These are phyloP conservation scores for Ia io DNA, from an alignment of 2,113 vertebrate species.

Conservation along the genomic window DNA sequence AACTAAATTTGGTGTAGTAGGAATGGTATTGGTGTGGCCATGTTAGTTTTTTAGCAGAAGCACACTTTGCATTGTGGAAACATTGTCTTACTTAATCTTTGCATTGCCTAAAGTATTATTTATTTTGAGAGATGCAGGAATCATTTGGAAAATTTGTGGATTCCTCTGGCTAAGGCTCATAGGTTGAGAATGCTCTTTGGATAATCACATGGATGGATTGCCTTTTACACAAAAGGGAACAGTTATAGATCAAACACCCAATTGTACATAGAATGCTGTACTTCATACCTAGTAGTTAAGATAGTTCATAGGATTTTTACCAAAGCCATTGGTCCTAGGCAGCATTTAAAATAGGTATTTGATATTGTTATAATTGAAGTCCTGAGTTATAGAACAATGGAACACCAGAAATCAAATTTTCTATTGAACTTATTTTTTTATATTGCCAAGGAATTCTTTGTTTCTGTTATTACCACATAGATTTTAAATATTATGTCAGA, in stretches of 20 bases:
- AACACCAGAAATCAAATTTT: neutral
- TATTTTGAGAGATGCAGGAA: neutral
- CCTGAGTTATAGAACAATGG: neutral
- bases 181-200: neutral
- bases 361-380: neutral
- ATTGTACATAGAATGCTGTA: neutral
- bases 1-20: neutral
- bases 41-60: neutral
- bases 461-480: conserved; percentile 26
- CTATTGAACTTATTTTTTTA: neutral
- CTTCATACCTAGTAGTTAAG: neutral
- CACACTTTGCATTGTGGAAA: neutral
- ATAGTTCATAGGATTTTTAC: conserved; percentile 14
- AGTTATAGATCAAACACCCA: neutral
- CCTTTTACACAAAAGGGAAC: neutral
- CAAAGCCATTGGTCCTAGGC: neutral
- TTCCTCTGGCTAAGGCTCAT: neutral
- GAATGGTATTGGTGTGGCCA: neutral
- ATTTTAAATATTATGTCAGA: conserved; percentile 41
- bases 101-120: neutral
- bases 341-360: neutral
- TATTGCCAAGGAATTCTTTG: conserved; percentile 31
- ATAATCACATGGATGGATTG: neutral
- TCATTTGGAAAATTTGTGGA: neutral
- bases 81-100: neutral